Base-by-base conservation (phyloP, 2,113 vertebrate genomes). In the Tachycineta bicolor region DNA sequence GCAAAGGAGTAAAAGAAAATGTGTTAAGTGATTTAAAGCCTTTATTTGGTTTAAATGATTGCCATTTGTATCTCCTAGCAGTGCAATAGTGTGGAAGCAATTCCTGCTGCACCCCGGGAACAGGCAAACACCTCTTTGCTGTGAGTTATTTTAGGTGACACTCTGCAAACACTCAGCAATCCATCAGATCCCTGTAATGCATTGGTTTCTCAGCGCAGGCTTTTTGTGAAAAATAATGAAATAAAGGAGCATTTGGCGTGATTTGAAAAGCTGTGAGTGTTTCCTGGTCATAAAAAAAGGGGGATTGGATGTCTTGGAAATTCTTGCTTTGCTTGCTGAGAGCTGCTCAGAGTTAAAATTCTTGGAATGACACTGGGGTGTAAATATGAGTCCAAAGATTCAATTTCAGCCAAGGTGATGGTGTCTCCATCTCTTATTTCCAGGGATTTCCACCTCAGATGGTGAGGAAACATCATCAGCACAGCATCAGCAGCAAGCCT, bases 91-190 rank as follows among this genome's bases (percentile, higher is more conserved):
- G 31, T 58, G 62, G 74, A 94, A 94, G 87, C 5, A 79, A 92
- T 93, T 93, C 64, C 77, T 73, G 25, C 56, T 81, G 71, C 68
- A 80, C 58, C 80, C 41, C 33, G 14, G 84, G 75, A 91, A n/a
- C 65, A 68, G 73, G 82, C 90, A 88, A 89, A 64, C 59, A 75
- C 85, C 63, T 94, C 59, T 92, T 97, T 94, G 81, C 80, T 46
- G 2, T 78, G 87, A 96, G 89, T 96, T 94, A 97, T 97, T 95
- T 94, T 60, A 67, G 87, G 87, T 96, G 96, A 91, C 89, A 92
- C 81, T 76, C 82, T 64, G 31, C 34, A 95, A 96, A 89, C 52
- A 58, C 71, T 55, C 44, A 28, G 74, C 70, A 68, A 96, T 96
- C 94, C 82, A 76, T 97, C 94, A 96, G 87, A 25, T 44, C 63